These are phyloP conservation scores for Aphodius granarius DNA, from an alignment of 2,888 invertebrate genomes.

Conservation along the genomic window DNA sequence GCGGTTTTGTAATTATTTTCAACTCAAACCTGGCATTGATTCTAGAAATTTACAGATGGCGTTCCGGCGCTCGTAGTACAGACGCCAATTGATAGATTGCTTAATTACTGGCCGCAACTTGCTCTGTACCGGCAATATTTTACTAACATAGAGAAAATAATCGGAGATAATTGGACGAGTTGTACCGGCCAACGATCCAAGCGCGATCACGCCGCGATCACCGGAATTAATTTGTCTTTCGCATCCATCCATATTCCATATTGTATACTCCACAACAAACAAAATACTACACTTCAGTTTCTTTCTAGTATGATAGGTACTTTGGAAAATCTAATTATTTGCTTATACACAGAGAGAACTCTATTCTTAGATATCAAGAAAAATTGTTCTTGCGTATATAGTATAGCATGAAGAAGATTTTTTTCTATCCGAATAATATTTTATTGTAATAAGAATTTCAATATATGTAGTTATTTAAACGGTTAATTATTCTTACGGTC, in stretches of 20 bases:
- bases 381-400: too few species aligned
- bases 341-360: too few species aligned
- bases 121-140: slow-evolving; percentile 44
- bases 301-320: too few species aligned
- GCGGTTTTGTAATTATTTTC: neutral
- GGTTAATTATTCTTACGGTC: too few species aligned
- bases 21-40: neutral
- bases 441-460: too few species aligned
- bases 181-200: slow-evolving; percentile 21
- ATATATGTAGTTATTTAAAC: too few species aligned
- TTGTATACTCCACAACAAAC: neutral
- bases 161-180: slow-evolving; percentile 49
- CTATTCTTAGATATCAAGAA: too few species aligned
- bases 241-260: slow-evolving; percentile 6
- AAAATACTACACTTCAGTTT: neutral
- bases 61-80: neutral
- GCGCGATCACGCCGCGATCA: neutral
- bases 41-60: neutral
- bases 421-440: too few species aligned
- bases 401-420: too few species aligned
- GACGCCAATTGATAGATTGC: slow-evolving; percentile 51
- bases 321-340: too few species aligned
- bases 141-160: slow-evolving; percentile 50
- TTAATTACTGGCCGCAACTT: slow-evolving; percentile 50
- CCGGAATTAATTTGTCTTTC: slow-evolving; percentile 19